Base-by-base conservation (phyloP, 1,140 invertebrate species). In the Palaemon carinicauda region DNA sequence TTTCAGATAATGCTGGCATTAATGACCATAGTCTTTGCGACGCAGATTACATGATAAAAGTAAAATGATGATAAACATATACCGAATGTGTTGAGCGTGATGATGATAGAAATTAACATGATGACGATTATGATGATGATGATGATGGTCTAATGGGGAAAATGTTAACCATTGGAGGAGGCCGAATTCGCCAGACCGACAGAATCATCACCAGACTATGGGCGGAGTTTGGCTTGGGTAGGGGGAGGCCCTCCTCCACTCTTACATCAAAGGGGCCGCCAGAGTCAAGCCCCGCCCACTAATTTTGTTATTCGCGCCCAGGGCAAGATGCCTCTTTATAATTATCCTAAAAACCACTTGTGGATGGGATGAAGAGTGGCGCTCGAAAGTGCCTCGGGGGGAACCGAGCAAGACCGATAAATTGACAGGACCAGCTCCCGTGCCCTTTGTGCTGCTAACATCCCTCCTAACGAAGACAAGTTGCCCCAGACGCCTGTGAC, bases 341-440 rank as follows among this genome's bases (percentile, higher is more conserved):
- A 86, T 86, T 86, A 86, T 86, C 83, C 77, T 86, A 80, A 86
- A 86, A 86, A 80, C 83, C 83, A 86, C 77, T 80, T 86, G 83
- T 73, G 83, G 71, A 83, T 53, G 51, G 77, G 83, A 74, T 80
- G 83, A 80, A 85, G 71, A 79, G 41, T 51, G 60, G 19, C 60
- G 77, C 71, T n/a, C 83, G 54, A n/a, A 19, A 60, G 27, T 50
- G 77, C 77, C 83, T 24, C 24, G 17, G 71, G 41, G 56, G 41
- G 33, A 14, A 14, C 65, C 17, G 75, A 80, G 77, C 77, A 65
- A 71, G 15, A 31, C 77, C 77, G 33, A 80, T 80, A 80, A 86
- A 80, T 86, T 86, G 83, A 86, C 83, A 74, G 83, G 65, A 80
- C 60, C 65, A 53, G 77, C 78, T 80, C 83, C 77, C 52, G 77